Base-by-base conservation (phyloP, 2,888 invertebrate species). In the Tenthredo distinguenda region DNA sequence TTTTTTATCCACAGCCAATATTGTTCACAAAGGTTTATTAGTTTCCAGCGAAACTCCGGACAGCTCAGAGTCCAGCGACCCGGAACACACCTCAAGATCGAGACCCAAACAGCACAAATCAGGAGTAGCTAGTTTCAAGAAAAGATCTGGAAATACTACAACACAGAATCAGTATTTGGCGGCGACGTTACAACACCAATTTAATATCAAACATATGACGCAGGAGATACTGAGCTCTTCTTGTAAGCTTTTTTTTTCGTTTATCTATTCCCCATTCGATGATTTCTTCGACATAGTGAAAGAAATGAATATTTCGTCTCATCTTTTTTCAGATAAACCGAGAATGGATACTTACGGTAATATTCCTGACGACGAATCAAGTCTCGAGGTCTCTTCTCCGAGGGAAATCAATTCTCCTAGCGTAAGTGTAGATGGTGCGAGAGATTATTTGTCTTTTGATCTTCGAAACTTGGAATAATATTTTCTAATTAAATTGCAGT, bases 321-420 rank as follows among this genome's bases (percentile, higher is more conserved):
- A 34, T 68, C 68, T 18, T 94, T 83, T 90, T 91, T 86, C 89
- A 91, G 92, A 90, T 82, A 94, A 94, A 89, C 92, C 93, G 86
- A 90, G 90, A 85, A 87, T 89, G 86, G 91, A 92, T 82, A 94
- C 93, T 68, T 94, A 94, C 88, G 94, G 94, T 85, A 93, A 94
- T 85, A 94, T 95, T 89, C 95, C 95, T 88, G 96, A 96, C 90
- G 96, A 96, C 87, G 96, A 96, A 90, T 96, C 96, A 40, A 96
- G 96, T 91, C 93, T 96, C 84, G 96, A 96, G 88, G 95, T 96
- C 65, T 96, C 96, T 7, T 96, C 96, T 34, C 96, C 96, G 2
- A 93, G 96, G 88, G 96, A 96, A 92, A 95, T 95, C 87, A 96
- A 95, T 91, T 96, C 96, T 40, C 96, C 96, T 3, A 95, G 95